A percentile compares a stretch with the other conserved stretches of the same genome.
phyloP scores from a whole-genome alignment of 2,113 vertebrate genomes.

The Eolophus roseicapilla region DNA sequence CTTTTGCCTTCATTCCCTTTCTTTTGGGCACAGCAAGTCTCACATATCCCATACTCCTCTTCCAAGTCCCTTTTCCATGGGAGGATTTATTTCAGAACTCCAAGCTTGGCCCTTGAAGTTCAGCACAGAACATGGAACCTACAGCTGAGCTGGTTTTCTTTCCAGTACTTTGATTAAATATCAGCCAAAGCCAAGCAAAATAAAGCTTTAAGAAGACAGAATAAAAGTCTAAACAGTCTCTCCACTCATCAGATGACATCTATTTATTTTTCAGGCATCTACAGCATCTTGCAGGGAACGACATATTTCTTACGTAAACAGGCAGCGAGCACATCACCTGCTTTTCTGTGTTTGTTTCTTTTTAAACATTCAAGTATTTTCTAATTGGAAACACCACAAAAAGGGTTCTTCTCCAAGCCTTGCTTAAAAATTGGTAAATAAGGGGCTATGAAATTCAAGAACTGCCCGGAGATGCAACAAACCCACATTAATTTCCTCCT shows the following conservation, averaged over 20 bases:
- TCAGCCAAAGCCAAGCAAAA: background rate
- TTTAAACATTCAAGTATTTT: background rate
- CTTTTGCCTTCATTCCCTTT: background rate
- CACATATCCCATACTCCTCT: background rate
- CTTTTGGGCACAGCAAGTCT: background rate
- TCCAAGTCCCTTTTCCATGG: background rate
- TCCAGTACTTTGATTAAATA: background rate
- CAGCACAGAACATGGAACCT: background rate
- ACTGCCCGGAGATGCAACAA: background rate
- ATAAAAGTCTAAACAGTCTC: background rate
- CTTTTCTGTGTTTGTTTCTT: background rate
- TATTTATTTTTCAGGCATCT: slow-evolving; percentile 11
- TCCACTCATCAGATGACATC: background rate
- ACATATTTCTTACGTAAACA: background rate
- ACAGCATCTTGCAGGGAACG: background rate
- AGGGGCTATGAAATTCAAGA: background rate
- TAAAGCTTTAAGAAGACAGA: background rate
- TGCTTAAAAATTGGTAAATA: background rate
- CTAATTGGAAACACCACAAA: background rate
- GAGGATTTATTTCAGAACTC: background rate
- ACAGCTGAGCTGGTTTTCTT: background rate
- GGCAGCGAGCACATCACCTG: background rate
- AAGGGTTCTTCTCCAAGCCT: background rate
- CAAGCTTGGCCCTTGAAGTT: background rate
- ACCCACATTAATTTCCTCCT: background rate